Conservation (phyloP, 1,140 invertebrate species). For the Solenopsis fugax region DNA sequence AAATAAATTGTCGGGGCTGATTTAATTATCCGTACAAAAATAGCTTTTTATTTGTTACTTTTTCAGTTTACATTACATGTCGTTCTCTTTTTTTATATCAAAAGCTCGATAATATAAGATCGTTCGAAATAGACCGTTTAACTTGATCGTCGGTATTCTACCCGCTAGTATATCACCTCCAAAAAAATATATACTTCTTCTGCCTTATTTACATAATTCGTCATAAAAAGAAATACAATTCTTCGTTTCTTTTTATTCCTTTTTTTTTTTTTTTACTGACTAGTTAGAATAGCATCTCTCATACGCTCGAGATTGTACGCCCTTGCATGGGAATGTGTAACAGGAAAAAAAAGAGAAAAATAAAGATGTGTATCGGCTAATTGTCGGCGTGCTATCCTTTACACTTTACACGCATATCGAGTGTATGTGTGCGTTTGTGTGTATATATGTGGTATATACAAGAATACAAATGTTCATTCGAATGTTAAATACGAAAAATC, state of each 20-base stretch:
- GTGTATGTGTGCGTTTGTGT: slow-evolving; percentile 8
- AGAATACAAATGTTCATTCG: slow-evolving; percentile 56
- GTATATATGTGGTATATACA: slow-evolving; percentile 29
- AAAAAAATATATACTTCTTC: background rate
- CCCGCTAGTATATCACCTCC: slow-evolving; percentile 7
- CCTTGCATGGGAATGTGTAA: slow-evolving; percentile 44
- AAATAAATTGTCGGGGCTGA: slow-evolving; percentile 37
- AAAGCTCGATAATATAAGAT: slow-evolving; percentile 59
- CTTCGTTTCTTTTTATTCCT: slow-evolving; percentile 74
- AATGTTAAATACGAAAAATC: slow-evolving; percentile 36
- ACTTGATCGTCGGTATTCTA: slow-evolving; percentile 20
- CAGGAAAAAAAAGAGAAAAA: slow-evolving; percentile 4
- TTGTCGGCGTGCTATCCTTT: slow-evolving; percentile 19
- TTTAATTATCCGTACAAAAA: slow-evolving; percentile 57
- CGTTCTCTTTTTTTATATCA: slow-evolving; percentile 47
- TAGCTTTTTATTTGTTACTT: slow-evolving; percentile 59
- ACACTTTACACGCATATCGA: slow-evolving; percentile 31
- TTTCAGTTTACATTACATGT: slow-evolving; percentile 60
- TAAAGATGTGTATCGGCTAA: slow-evolving; percentile 21
- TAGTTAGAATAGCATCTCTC: slow-evolving; percentile 76
- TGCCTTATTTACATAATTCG: slow-evolving; percentile 67
- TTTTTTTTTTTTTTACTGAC: slow-evolving; percentile 78
- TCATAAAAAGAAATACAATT: slow-evolving; percentile 82
- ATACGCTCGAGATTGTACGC: slow-evolving; percentile 61
- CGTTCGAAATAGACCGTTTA: slow-evolving; percentile 17